Base-by-base conservation (phyloP, 2,113 vertebrate genomes). In the Dinomys branickii region DNA sequence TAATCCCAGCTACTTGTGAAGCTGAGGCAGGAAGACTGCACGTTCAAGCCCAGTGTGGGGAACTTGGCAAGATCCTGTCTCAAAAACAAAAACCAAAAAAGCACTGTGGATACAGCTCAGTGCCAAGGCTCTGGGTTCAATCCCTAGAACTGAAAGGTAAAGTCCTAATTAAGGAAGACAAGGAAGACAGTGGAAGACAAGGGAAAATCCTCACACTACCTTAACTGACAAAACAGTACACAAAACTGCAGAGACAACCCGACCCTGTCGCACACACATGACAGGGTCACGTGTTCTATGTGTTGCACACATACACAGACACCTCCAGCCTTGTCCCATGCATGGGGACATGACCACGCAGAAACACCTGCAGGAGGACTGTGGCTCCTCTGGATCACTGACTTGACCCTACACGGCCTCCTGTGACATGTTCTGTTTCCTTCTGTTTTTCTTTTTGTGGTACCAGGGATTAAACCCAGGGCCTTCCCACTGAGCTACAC, bases 231-330 rank as follows among this genome's bases (percentile, higher is more conserved):
- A n/a, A 50, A 54, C 35, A 2, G 2, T 0, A 20, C 5, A 11
- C 10, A 9, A n/a, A 14, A 54, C 10, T 26, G 26, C 17, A 35
- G 22, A 35, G 20, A 1, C 3, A 87, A 33, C 44, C 12, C 0
- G 8, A 61, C 0, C 13, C 14, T n/a, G 24, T 0, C 4, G 35
- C 1, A 3, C 19, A 16, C 22, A 1, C 33, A n/a, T 7, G 33
- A 69, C 65, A 69, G 65, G 5, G 35, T 65, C 65, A 35, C 38
- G 35, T 20, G 67, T 71, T 20, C 16, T 0, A 7, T 28, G 16
- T 50, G 47, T 50, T 44, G 52, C 12, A 30, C 20, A 19, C 14
- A 12, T 17, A 1, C 14, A 24, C 3, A 5, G 33, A 54, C n/a
- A 24, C 56, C 44, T 7, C 81, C 3, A 16, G 47, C n/a, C 30